Percentiles rank a stretch among this genome's conserved stretches.
phyloP scores from a whole-genome alignment of 2,888 invertebrate species.

The Metopia argyrocephala region DNA sequence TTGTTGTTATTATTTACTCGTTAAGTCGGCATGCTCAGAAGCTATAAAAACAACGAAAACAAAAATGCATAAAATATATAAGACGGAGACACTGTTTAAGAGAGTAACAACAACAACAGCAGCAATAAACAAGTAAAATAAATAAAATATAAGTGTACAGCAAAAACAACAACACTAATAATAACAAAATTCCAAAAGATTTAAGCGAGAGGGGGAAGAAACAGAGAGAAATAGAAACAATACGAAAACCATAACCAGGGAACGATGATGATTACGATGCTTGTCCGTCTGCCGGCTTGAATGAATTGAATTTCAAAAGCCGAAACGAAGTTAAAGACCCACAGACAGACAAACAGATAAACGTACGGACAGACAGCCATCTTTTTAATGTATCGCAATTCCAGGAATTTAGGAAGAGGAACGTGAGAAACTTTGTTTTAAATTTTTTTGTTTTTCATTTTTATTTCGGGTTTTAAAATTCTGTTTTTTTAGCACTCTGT shows the following conservation, averaged over 20 bases:
- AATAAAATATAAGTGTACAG: constrained; percentile 8
- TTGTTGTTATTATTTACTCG: constrained; percentile 28
- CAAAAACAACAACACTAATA: constrained; percentile 33
- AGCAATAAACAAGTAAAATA: constrained; percentile 13
- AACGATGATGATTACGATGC: constrained; percentile 12
- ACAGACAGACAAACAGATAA: constrained; percentile 28
- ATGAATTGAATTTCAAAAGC: constrained; percentile 53
- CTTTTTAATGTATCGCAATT: constrained; percentile 78
- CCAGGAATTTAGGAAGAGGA: constrained; percentile 78
- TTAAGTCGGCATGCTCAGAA: constrained; percentile 63
- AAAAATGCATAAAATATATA: background rate
- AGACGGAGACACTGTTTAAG: constrained; percentile 49
- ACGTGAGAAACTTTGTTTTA: constrained; percentile 78
- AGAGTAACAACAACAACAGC: constrained; percentile 37
- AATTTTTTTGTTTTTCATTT: constrained; percentile 76
- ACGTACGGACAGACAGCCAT: constrained; percentile 69
- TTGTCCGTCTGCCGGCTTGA: constrained; percentile 22
- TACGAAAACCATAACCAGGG: background rate
- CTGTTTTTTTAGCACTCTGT: constrained; percentile 62
- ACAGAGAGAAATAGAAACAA: background rate
- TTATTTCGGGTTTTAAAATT: constrained; percentile 71
- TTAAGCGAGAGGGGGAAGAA: background rate
- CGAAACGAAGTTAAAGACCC: constrained; percentile 22
- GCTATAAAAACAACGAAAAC: constrained; percentile 24
- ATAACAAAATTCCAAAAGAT: background rate